Evolutionary conservation across 2,113 vertebrate species (phyloP).

Genomic region (Pseudopipra pipra): DNA sequence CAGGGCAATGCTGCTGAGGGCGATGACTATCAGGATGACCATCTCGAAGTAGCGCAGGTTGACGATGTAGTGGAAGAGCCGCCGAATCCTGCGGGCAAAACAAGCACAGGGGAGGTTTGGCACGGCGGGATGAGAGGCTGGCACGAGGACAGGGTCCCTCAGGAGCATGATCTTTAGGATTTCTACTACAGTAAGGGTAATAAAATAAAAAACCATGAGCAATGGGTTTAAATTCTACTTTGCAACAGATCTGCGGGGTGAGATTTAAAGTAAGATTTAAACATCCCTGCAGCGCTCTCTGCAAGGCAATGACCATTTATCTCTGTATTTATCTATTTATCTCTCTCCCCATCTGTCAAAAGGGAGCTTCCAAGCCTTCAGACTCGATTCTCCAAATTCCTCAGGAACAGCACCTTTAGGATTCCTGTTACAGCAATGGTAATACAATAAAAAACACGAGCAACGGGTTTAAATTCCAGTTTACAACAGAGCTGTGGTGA

Average conservation of each 20-base stretch:
- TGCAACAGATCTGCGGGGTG: not conserved
- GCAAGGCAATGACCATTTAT: not conserved
- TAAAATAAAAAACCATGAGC: no score
- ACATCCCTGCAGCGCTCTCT: not conserved
- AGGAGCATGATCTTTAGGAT: not conserved
- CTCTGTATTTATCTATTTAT: not conserved
- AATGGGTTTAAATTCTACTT: not conserved
- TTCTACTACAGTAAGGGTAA: not conserved
- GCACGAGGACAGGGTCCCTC: not conserved
- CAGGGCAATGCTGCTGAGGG: conserved; percentile 94
- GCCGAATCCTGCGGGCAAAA: conserved; percentile 81
- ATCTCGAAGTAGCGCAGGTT: conserved; percentile 95
- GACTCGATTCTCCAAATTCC: not conserved
- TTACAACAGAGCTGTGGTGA: no score
- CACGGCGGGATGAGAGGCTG: not conserved
- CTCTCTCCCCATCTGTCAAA: not conserved
- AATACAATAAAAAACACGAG: not conserved
- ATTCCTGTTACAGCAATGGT: not conserved
- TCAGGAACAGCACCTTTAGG: not conserved
- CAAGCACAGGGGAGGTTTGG: fast-evolving
- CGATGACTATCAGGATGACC: conserved; percentile 94
- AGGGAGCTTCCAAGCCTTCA: no score
- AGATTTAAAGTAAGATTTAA: not conserved
- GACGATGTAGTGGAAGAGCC: conserved; percentile 91
- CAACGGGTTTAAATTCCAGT: not conserved